phyloP scores from a whole-genome alignment of 2,888 invertebrate species.

The Drosophila prostipennis region DNA sequence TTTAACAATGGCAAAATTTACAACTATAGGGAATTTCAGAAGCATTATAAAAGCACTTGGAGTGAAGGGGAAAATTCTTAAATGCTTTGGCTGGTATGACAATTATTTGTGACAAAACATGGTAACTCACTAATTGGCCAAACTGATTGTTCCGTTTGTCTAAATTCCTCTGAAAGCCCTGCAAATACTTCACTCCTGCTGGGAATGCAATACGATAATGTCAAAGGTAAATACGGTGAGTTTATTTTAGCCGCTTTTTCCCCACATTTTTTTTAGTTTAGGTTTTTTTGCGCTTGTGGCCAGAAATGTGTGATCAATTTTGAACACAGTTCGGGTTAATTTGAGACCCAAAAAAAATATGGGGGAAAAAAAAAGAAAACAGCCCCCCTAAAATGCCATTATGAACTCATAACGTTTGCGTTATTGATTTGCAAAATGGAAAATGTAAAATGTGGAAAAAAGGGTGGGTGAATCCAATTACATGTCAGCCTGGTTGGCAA shows the following conservation, averaged over 20 bases:
- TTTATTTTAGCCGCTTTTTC: background rate
- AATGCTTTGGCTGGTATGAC: too few relatives aligned
- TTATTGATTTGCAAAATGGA: conserved; percentile 18
- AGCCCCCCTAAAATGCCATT: background rate
- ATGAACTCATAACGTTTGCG: conserved; percentile 10
- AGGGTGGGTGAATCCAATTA: conserved; percentile 13
- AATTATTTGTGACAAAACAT: background rate
- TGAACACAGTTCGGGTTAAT: conserved; percentile 1
- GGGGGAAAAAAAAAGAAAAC: background rate
- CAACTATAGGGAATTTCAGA: too few relatives aligned
- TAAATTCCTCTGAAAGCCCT: background rate
- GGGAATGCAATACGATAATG: background rate
- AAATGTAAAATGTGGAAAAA: conserved; percentile 3
- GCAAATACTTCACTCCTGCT: background rate
- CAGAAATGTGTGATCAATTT: conserved; percentile 1
- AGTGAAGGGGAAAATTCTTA: too few relatives aligned
- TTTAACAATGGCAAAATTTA: background rate
- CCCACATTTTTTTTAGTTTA: background rate
- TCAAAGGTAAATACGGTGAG: background rate
- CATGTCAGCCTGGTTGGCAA: background rate
- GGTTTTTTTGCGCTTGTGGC: background rate
- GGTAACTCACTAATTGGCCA: background rate
- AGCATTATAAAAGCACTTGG: too few relatives aligned
- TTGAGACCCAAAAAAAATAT: background rate
- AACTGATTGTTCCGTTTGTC: background rate